These are phyloP conservation scores for Rutpela maculata DNA, from an alignment of 2,888 invertebrate species.

Conservation along the genomic window DNA sequence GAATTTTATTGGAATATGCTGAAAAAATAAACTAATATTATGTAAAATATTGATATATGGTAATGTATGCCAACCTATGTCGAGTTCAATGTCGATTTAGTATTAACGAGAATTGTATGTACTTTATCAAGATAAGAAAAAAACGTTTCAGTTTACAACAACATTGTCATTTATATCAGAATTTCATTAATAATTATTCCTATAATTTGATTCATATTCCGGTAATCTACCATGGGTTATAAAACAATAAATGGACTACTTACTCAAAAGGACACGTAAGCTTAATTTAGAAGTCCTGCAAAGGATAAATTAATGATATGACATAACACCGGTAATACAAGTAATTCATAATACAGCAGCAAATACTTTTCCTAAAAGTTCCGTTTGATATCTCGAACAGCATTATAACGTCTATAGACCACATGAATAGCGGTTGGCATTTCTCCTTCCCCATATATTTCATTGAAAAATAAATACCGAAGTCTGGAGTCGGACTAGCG, in stretches of 20 bases:
- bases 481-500: neutral
- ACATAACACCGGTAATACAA: neutral
- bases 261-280: neutral
- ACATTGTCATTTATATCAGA: conserved; percentile 15
- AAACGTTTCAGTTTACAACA: conserved; percentile 29
- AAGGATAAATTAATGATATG: neutral
- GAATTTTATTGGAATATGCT: neutral
- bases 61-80: conserved; percentile 32
- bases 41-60: conserved; percentile 36
- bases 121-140: conserved; percentile 37
- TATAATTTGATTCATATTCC: neutral
- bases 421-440: neutral
- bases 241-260: neutral
- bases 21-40: conserved; percentile 23
- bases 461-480: neutral
- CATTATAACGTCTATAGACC: neutral
- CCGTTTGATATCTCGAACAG: neutral
- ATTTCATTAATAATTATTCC: conserved; percentile 1
- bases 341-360: neutral
- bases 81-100: conserved; percentile 38
- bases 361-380: neutral
- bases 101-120: conserved; percentile 35
- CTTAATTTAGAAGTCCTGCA: neutral
- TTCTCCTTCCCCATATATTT: neutral
- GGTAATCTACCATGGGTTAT: neutral